These are phyloP conservation scores for Sus cebifrons DNA, from an alignment of 2,797 vertebrate species.

Conservation along the genomic window DNA sequence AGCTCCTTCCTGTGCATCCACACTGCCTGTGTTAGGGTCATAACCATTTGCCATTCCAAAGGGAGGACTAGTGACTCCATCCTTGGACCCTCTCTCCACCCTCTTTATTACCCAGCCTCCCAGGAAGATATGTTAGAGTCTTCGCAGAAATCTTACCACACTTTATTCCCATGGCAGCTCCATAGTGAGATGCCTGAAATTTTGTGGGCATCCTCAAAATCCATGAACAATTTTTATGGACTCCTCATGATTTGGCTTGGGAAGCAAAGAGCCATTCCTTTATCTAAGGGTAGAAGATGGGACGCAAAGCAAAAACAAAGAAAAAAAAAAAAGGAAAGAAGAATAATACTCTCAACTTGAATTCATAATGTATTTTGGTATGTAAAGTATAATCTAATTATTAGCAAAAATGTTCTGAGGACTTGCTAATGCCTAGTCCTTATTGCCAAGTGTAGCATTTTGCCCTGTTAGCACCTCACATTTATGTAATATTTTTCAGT, in stretches of 20 bases:
- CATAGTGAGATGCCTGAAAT: neutral
- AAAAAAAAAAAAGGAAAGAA: neutral
- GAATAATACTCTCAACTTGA: neutral
- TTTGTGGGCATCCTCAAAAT: neutral
- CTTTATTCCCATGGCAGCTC: neutral
- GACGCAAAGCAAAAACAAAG: neutral
- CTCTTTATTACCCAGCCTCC: neutral
- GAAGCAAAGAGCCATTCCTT: neutral
- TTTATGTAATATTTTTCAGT: neutral
- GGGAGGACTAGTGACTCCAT: neutral
- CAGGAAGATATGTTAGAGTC: neutral
- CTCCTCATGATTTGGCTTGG: neutral
- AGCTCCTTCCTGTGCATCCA: neutral
- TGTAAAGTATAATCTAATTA: neutral
- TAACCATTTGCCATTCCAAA: neutral
- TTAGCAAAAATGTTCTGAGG: neutral
- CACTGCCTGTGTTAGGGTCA: too few relatives aligned
- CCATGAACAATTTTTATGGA: neutral
- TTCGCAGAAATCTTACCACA: neutral
- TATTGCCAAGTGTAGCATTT: neutral
- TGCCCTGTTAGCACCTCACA: neutral
- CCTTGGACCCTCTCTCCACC: neutral
- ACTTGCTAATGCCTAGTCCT: neutral
- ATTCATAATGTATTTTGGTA: neutral
- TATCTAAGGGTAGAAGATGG: neutral